Percentiles rank a stretch among this genome's conserved stretches.
Evolutionary conservation across 2,797 vertebrate species (phyloP).

Genomic region (Acanthurus leucopareius): DNA sequence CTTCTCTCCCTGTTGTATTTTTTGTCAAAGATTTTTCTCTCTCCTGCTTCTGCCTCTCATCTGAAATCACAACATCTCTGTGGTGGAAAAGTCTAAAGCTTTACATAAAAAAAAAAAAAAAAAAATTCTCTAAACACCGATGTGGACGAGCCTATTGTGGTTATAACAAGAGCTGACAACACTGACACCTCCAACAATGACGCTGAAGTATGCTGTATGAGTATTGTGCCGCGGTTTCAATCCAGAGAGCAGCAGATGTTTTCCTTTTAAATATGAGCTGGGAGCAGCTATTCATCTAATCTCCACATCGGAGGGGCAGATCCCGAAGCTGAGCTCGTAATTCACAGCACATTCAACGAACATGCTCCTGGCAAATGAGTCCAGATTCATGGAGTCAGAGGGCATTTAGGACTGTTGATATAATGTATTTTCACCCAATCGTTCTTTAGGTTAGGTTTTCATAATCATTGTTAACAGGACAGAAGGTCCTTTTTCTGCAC

Average conservation of each 20-base stretch:
- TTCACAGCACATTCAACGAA: constrained; percentile 32
- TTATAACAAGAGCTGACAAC: constrained; percentile 51
- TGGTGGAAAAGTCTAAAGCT: constrained; percentile 4
- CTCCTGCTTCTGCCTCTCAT: constrained; percentile 11
- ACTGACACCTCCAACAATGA: constrained; percentile 51
- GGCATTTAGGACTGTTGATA: constrained; percentile 31
- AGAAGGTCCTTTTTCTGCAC: neutral
- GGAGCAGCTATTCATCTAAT: constrained; percentile 39
- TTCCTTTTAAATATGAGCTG: constrained; percentile 43
- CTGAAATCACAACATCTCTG: constrained; percentile 30
- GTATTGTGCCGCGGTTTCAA: constrained; percentile 45
- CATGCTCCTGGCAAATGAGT: constrained; percentile 31
- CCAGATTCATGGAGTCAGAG: constrained; percentile 36
- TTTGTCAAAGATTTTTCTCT: constrained; percentile 20
- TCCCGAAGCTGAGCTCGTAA: constrained; percentile 22
- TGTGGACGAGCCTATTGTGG: constrained; percentile 35
- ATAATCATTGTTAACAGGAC: neutral
- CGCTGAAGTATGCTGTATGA: constrained; percentile 14
- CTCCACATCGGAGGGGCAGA: constrained; percentile 18
- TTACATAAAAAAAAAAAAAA: constrained; percentile 11
- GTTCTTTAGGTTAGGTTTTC: neutral
- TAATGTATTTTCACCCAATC: constrained; percentile 1
- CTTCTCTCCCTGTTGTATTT: constrained; percentile 15
- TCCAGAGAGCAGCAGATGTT: constrained; percentile 40
- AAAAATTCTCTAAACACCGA: constrained; percentile 33